Evolutionary conservation across 92 coral and sea anemone genomes (phyloP).

Genomic region (Zoanthus sansibaricus): DNA sequence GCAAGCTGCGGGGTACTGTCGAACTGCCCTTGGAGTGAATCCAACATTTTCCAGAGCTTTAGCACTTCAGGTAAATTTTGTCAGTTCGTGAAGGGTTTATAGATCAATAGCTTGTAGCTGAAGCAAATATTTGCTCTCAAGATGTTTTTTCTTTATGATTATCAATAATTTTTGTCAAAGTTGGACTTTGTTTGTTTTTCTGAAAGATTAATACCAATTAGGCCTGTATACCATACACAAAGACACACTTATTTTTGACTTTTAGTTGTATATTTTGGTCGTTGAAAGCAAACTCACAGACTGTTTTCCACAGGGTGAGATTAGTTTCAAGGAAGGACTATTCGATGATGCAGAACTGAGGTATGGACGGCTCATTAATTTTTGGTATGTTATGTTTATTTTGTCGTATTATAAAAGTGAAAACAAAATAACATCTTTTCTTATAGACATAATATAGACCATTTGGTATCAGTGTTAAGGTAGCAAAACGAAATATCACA

Average conservation of each 20-base stretch:
- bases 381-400: not conserved
- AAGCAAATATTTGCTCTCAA: too few species aligned
- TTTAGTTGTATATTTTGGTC: too few species aligned
- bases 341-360: constrained; percentile 92
- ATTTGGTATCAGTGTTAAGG: not conserved
- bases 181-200: too few species aligned
- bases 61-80: constrained; percentile 73
- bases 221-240: too few species aligned
- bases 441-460: not conserved
- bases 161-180: too few species aligned
- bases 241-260: too few species aligned
- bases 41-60: constrained; percentile 62
- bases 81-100: not conserved
- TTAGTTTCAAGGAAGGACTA: constrained; percentile 76
- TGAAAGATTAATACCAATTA: too few species aligned
- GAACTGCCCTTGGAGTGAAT: constrained; percentile 62
- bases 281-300: not conserved
- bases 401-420: not conserved
- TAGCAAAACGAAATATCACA: not conserved
- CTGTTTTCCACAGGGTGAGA: constrained; percentile 66
- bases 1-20: constrained; percentile 81
- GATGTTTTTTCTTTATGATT: too few species aligned
- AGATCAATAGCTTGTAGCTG: too few species aligned
- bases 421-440: not conserved
- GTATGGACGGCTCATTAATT: constrained; percentile 45